Percentiles rank a stretch among this genome's conserved stretches.
These are phyloP conservation scores for Drosophila acutilabella DNA, from an alignment of 2,888 invertebrate species.

Conservation along the genomic window DNA sequence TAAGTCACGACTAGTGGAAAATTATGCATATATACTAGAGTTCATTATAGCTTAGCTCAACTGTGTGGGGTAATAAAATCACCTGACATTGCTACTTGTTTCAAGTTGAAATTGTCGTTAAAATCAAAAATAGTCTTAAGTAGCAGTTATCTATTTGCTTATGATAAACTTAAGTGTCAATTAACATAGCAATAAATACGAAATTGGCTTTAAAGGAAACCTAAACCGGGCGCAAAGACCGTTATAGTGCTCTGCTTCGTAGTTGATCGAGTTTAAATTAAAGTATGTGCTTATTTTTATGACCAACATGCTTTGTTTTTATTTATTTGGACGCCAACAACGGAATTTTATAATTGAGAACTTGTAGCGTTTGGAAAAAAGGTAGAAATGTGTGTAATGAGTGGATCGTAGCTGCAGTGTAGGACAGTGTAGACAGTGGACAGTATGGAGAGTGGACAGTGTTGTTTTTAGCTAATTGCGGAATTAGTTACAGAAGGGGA, in stretches of 20 bases:
- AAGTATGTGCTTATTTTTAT: conserved; percentile 33
- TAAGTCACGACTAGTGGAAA: background rate
- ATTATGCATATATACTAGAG: background rate
- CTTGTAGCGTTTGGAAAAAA: conserved; percentile 48
- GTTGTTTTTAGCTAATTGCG: background rate
- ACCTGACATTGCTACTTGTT: conserved; percentile 6
- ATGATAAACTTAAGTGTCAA: conserved; percentile 10
- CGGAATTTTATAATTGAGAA: conserved; percentile 72
- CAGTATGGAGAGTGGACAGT: conserved; percentile 23
- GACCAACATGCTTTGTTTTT: conserved; percentile 69
- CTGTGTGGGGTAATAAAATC: conserved; percentile 6
- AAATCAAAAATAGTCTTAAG: conserved; percentile 1
- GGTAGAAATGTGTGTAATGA: conserved; percentile 45
- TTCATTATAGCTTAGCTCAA: background rate
- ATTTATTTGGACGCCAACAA: conserved; percentile 76
- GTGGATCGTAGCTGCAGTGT: conserved; percentile 1
- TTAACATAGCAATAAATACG: background rate
- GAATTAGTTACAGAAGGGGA: conserved; percentile 85
- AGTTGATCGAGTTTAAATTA: background rate
- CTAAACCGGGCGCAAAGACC: background rate
- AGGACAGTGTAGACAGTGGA: conserved; percentile 22
- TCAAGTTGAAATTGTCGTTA: background rate
- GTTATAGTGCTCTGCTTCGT: background rate
- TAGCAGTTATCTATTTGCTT: conserved; percentile 19
- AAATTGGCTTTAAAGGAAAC: background rate